Evolutionary conservation across 2,888 invertebrate genomes (phyloP), one percentile per base, ranked within the genome.

Genomic region (Lepidocyrtoides sp.): DNA sequence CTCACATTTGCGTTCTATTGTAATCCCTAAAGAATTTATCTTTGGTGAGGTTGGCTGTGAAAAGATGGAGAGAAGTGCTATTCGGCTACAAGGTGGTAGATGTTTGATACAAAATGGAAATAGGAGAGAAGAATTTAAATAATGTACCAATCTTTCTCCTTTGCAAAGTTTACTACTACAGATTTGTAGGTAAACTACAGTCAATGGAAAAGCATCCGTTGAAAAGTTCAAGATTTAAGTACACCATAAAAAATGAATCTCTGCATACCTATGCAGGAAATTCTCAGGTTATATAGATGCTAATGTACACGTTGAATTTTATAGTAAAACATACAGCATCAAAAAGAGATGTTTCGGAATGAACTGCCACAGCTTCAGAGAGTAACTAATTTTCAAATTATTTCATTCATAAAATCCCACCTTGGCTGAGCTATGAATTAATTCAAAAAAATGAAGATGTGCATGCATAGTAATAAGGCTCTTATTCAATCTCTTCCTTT

Each of bases 1-100:
- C 14, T 51, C 57, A 63, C 29, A 63, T 63, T 81, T 63, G n/a
- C 20, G 12, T 14, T 57, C 29, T 10, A 32, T 60, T 54, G 32
- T 69, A 84, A 84, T 84, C 84, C 84, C 84, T 1, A 26, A 26
- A 29, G 82, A 82, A 82, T 82, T 63, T 44, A 75, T 75, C 75
- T 54, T 79, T 79, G 5, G 8, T n/a, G 26, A 54, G 17, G 8
- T 63, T 63, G 60, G 14, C 23, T 4, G 2, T 14, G 51, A 20
- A 12, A 14, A 17, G 48, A 75, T 48, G 20, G 17, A 20, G n/a
- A 17, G 48, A n/a, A n/a, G n/a, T n/a, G n/a, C n/a, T n/a, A n/a
- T n/a, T n/a, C n/a, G n/a, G n/a, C n/a, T 41, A 32, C 14, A 79
- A 79, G 79, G 54, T 48, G 79, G n/a, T 54, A 48, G 4, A 32